Conservation (phyloP, 2,888 invertebrate species). For the Acleris holmiana region DNA sequence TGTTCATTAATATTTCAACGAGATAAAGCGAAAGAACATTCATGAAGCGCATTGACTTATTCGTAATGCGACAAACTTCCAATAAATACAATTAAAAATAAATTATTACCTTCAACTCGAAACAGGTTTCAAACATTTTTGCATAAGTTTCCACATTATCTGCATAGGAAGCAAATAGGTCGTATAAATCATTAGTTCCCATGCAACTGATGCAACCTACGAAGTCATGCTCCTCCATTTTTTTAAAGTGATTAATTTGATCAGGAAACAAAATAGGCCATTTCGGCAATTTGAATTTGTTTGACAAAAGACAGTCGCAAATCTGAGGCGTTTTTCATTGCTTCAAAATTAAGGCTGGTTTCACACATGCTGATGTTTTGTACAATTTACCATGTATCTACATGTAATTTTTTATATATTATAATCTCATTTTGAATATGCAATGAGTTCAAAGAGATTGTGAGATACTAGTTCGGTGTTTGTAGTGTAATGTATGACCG, state of each 20-base stretch:
- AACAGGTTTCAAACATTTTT: conserved; percentile 77
- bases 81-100: conserved; percentile 25
- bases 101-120: conserved; percentile 68
- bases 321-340: conserved; percentile 22
- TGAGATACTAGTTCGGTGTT: too few species aligned
- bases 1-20: not conserved
- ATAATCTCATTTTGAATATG: too few species aligned
- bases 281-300: conserved; percentile 41
- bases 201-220: conserved; percentile 81
- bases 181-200: conserved; percentile 76
- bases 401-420: too few species aligned
- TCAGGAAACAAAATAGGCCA: conserved; percentile 41
- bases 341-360: not conserved
- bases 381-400: not conserved
- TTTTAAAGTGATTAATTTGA: conserved; percentile 45
- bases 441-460: too few species aligned
- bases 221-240: conserved; percentile 73
- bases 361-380: not conserved
- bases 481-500: too few species aligned
- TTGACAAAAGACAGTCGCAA: conserved; percentile 44
- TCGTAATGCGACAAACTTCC: conserved; percentile 3
- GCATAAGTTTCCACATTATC: conserved; percentile 75
- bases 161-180: conserved; percentile 76
- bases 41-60: conserved; percentile 8
- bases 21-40: not conserved